A percentile compares a stretch with the other conserved stretches of the same genome.
These are phyloP conservation scores for Thyatira batis DNA, from an alignment of 2,888 invertebrate species.

Conservation along the genomic window DNA sequence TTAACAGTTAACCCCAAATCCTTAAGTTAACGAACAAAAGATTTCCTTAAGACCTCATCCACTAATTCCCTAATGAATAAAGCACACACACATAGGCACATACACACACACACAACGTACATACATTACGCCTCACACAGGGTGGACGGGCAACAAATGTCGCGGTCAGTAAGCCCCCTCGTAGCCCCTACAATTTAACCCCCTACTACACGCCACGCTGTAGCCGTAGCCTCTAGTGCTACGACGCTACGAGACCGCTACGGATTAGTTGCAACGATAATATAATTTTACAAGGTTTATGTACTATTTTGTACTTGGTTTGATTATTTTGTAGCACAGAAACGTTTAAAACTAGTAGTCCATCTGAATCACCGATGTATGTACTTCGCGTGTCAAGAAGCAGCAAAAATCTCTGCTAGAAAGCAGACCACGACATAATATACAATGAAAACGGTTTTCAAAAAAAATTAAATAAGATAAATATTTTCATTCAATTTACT, in stretches of 20 bases:
- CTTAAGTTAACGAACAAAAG: constrained; percentile 5
- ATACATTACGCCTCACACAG: constrained; percentile 52
- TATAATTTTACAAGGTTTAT: background rate
- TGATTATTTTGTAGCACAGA: background rate
- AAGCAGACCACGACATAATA: no score
- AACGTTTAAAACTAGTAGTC: background rate
- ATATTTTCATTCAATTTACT: no score
- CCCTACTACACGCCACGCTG: constrained; percentile 29
- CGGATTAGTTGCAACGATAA: constrained; percentile 10
- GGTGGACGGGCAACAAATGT: constrained; percentile 76
- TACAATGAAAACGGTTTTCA: no score
- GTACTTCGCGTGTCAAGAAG: no score
- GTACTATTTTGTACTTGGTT: background rate
- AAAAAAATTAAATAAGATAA: no score
- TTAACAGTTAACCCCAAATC: background rate
- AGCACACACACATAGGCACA: constrained; percentile 17
- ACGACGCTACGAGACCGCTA: constrained; percentile 23
- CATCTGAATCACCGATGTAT: no score
- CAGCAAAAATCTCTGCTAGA: no score
- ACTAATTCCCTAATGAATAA: constrained; percentile 23
- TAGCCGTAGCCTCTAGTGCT: constrained; percentile 43
- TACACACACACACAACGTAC: constrained; percentile 34
- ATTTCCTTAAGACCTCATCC: constrained; percentile 9
- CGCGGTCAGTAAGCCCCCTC: constrained; percentile 69
- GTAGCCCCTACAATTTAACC: constrained; percentile 26